Evolutionary conservation across 2,888 invertebrate species (phyloP), one percentile per base, ranked within the genome.

Genomic region (Herminia tarsipennalis): DNA sequence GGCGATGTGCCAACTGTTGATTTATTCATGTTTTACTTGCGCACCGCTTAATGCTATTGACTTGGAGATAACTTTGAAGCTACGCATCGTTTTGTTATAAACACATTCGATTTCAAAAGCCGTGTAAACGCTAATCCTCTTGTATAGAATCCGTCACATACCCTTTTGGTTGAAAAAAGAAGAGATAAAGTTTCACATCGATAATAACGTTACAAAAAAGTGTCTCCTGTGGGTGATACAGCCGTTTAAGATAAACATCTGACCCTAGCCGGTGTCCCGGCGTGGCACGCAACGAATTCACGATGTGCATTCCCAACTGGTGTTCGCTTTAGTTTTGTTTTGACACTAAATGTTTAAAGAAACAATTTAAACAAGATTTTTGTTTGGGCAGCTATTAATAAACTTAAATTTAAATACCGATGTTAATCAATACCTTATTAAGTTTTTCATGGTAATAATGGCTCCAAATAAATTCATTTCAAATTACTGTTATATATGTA

Each of bases 241-340:
- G 88, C 82, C 88, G 88, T 88, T 89, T 88, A 88, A 88, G 91
- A 91, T 91, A 90, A 85, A 60, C 81, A 91, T 91, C 90, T 87
- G 90, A 87, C 85, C 89, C 83, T 76, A 73, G 76, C 78, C 63
- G 75, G 80, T 70, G 83, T 76, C 80, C 75, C 80, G 78, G 68
- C 78, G 72, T 66, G 84, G 86, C 83, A 81, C 81, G 85, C 88
- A 73, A 82, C 78, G 86, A 82, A 88, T 88, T 83, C 90, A 87
- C 88, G 86, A 88, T 69, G 78, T 70, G 81, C 84, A 84, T 88
- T 83, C 86, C 75, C 71, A 45, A 62, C 77, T 73, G 73, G 56
- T 85, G 78, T 51, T 54, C 66, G 27, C 33, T 64, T 64, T 66
- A 65, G 72, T 85, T 80, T 84, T 81, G 70, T 82, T 83, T 76